Evolutionary conservation across 1,140 invertebrate genomes (phyloP), one percentile per base, ranked within the genome.

Genomic region (Listronotus oregonensis): DNA sequence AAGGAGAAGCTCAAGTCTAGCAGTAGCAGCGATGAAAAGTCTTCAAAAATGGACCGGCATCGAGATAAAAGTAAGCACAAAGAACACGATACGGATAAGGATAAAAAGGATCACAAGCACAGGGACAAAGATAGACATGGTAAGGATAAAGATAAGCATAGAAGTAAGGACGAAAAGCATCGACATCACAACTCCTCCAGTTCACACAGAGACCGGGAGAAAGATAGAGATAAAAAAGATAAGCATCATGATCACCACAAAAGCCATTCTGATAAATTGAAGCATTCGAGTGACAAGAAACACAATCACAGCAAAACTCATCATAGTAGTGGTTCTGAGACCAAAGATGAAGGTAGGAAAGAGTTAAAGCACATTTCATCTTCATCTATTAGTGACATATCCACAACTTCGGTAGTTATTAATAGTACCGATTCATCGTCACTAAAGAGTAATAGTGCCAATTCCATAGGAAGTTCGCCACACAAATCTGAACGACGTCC

Each of bases 161-260:
- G 67, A 40, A 67, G 67, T 12, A 72, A 51, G 64, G 58, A 61
- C 46, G 66, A 66, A 32, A 74, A 69, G 62, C 59, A 67, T 51
- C 42, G 63, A 46, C 59, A 71, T 65, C 42, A 61, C 15, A 40
- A 68, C 21, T 27, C 21, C 21, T 27, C 21, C 21, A 27, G 21
- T 27, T 46, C 47, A 40, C 40, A 56, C 42, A 47, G 63, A 59
- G 39, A 63, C 39, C 44, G 67, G 11, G 56, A 72, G 46, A 67
- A 64, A 39, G 71, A 77, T 37, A 72, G 65, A 66, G 65, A 60
- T 46, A 71, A 69, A 21, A 64, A 71, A 66, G 42, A 37, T 6
- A 66, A 51, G 64, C 40, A 71, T 40, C 64, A 74, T 40, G 47
- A 54, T 42, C 49, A 50, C 32, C 54, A 63, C 27, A 64, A 43